Evolutionary conservation across 2,113 vertebrate genomes (phyloP), one percentile per base, ranked within the genome.

Genomic region (Alligator mississippiensis): DNA sequence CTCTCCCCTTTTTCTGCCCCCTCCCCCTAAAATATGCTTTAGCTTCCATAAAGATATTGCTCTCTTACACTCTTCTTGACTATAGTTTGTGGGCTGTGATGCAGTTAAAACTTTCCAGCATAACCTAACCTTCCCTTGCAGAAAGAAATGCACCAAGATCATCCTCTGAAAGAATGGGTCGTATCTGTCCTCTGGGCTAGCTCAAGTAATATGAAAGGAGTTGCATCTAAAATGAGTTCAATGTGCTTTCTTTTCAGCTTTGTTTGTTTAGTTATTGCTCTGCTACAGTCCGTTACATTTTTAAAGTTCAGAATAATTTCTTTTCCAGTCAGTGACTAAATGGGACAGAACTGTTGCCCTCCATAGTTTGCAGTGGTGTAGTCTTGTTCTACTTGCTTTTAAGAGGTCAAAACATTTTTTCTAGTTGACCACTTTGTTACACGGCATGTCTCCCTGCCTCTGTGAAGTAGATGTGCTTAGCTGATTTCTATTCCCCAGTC

Each of bases 351-450:
- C 55, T 78, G 9, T 3, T 82, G 9, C 79, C 59, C 9, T 12
- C 79, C 90, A 93, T 86, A 64, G n/a, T 72, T 68, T 24, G 22
- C 38, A 75, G 28, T 59, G n/a, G 47, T 85, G n/a, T 62, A 81
- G 89, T 77, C 78, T 18, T 18, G 1, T 4, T 22, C 9, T 59
- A n/a, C 58, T 92, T 92, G 30, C 19, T 54, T 93, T 85, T 78
- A 27, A 87, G 58, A 63, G 70, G 13, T 61, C 27, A 84, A 61
- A 28, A 22, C 81, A 6, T 10, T 93, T 77, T 88, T 61, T 80
- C 27, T 55, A 80, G 2, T 16, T 89, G 14, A 77, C 77, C 47
- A n/a, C 70, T 80, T 63, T 91, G 11, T 34, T 90, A 47, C 47
- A 47, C 6, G 7, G 47, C 47, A 47, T 47, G 17, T 86, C 11